Evolutionary conservation across 2,888 invertebrate genomes (phyloP).

Genomic region (Drosophila villosipedis): DNA sequence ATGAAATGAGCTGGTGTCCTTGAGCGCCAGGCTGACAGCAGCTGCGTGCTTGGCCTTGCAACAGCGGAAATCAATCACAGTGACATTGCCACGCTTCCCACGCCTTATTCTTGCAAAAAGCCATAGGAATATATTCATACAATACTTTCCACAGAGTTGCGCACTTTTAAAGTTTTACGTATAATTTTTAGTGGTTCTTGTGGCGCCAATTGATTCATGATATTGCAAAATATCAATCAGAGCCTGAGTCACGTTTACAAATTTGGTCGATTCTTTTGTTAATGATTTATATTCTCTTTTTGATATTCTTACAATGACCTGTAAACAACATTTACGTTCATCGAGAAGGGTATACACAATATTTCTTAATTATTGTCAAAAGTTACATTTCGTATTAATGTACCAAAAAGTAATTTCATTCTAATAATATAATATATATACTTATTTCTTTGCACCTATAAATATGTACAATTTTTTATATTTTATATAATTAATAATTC

Average conservation of each 20-base stretch:
- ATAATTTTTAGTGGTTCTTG: not conserved
- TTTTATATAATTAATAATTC: not conserved
- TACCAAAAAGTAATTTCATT: not conserved
- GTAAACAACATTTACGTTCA: not conserved
- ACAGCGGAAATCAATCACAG: conserved; percentile 51
- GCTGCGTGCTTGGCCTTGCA: conserved; percentile 47
- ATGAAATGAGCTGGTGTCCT: conserved; percentile 37
- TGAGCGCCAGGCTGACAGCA: conserved; percentile 29
- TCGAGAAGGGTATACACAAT: not conserved
- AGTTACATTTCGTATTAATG: not conserved
- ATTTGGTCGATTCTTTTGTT: conserved; percentile 10
- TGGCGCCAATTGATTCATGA: not conserved
- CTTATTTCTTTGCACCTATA: not conserved
- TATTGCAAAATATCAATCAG: conserved; percentile 2
- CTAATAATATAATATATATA: not conserved
- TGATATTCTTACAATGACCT: conserved; percentile 1
- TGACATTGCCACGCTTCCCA: conserved; percentile 25
- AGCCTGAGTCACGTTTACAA: not conserved
- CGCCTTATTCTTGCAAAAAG: conserved; percentile 8
- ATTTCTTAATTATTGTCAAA: not conserved
- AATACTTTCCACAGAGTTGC: not conserved
- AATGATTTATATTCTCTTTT: conserved; percentile 34
- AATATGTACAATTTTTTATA: not conserved
- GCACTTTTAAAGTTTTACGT: conserved; percentile 1
- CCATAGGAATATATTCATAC: not conserved